These are phyloP conservation scores for Pristionchus japonicus DNA, from an alignment of 2,888 invertebrate genomes.

Conservation along the genomic window DNA sequence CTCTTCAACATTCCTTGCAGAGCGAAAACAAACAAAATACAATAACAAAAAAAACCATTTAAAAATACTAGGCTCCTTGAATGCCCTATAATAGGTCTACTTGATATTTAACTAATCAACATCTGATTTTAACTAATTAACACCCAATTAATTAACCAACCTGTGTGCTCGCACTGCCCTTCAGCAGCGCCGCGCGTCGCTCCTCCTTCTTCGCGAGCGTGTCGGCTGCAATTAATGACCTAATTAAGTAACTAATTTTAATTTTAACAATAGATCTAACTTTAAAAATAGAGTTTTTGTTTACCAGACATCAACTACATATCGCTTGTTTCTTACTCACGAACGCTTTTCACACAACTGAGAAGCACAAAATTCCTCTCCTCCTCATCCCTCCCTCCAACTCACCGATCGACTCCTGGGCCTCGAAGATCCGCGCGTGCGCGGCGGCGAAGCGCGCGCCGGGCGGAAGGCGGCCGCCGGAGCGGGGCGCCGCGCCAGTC, in stretches of 20 bases:
- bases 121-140: too few species aligned
- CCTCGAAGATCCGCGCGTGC: neutral
- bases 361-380: neutral
- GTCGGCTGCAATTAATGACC: neutral
- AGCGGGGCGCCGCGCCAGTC: neutral
- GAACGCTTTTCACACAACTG: neutral
- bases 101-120: too few species aligned
- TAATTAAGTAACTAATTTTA: too few species aligned
- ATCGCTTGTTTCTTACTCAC: neutral
- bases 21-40: too few species aligned
- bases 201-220: constrained; percentile 12
- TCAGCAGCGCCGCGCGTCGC: neutral
- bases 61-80: too few species aligned
- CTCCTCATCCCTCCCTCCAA: neutral
- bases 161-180: neutral
- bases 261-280: neutral
- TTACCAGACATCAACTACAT: neutral
- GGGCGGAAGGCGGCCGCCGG: neutral
- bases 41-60: too few species aligned
- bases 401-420: constrained; percentile 33
- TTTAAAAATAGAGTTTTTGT: neutral
- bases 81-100: too few species aligned
- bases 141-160: too few species aligned
- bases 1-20: too few species aligned
- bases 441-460: neutral